Base-by-base conservation (phyloP, 2,113 vertebrate species). In the Nymphicus hollandicus region DNA sequence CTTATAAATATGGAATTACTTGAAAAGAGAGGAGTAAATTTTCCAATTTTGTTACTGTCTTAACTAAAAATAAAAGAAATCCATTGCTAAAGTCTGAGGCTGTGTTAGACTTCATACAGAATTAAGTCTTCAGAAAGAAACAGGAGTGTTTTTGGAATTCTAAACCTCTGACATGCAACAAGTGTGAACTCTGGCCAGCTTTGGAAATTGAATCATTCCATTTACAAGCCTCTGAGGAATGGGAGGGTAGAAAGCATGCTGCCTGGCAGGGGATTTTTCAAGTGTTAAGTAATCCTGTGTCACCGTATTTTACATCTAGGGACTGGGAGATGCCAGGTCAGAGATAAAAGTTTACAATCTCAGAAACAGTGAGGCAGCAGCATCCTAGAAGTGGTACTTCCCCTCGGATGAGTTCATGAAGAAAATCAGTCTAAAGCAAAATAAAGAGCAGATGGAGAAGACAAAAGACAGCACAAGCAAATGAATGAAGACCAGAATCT, bases 271-370 rank as follows among this genome's bases (percentile, higher is more conserved):
- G 96, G 96, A 98, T 98, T 97, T 97, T 97, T 97, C 81, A 93
- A 97, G 97, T 39, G 93, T 97, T 98, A 97, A 98, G 97, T 98
- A 97, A 98, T 97, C 97, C 95, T 92, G 90, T 97, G 97, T 98
- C 97, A 98, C 97, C 72, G 29, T 47, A 92, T 98, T 97, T 97
- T 96, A 97, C 94, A 89, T 90, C 93, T 50, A 89, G 94, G 93
- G 92, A 73, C 73, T 61, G 85, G 81, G 86, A 94, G 86, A 95
- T 91, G 78, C 91, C 64, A 73, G 92, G 79, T 84, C 79, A 20
- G 55, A 80, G 87, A 70, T 47, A 65, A 65, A 92, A 94, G 46
- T 33, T 95, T 9, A 66, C 77, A 46, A 4, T 78, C 74, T 55
- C 6, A 22, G 43, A 76, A 61, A 22, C 23, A 86, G 80, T 1